Base-by-base conservation (phyloP, 2,888 invertebrate species). In the Polydrusus pterygomalis region DNA sequence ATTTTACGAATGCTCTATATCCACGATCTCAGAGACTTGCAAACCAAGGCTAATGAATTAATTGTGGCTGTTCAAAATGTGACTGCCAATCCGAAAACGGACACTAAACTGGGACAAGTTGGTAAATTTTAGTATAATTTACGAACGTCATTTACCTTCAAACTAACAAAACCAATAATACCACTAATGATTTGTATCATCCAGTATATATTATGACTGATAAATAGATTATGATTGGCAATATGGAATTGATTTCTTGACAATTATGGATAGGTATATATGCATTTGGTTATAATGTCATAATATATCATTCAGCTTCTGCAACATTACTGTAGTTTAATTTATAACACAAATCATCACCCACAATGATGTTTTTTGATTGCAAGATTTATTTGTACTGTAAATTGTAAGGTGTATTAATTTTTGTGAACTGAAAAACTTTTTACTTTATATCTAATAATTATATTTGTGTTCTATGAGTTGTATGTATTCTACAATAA, bases 11-110 rank as follows among this genome's bases (percentile, higher is more conserved):
- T 97, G 49, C 88, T 97, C 18, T 96, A 96, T 86, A 93, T 97
- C 77, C 93, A 94, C 82, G 95, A 97, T 85, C 88, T 97, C 17
- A 89, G 97, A 82, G 91, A 94, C 78, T 90, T 99, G 64, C 99
- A 99, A 87, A 98, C 97, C 0, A 92, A 91, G 83, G 97, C 98
- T 65, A 99, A 99, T 87, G 96, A 98, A 87, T 93, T 96, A 0
- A 94, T 99, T 80, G 99, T 98, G 0, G 91, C 93, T 56, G 95
- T 97, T 3, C 99, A 99, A 89, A 92, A 89, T 77, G 90, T 99
- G 1, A 99, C 99, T 0, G 98, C 98, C 5, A 95, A 99, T 89
- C 99, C 98, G 1, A 97, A 97, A 89, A 99, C 98, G 78, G 97
- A 99, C 85, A 96, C 97, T 0, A 94, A 93, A 86, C 89, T 99